These are phyloP conservation scores for Falco naumanni DNA, from an alignment of 2,797 vertebrate genomes.

Conservation along the genomic window DNA sequence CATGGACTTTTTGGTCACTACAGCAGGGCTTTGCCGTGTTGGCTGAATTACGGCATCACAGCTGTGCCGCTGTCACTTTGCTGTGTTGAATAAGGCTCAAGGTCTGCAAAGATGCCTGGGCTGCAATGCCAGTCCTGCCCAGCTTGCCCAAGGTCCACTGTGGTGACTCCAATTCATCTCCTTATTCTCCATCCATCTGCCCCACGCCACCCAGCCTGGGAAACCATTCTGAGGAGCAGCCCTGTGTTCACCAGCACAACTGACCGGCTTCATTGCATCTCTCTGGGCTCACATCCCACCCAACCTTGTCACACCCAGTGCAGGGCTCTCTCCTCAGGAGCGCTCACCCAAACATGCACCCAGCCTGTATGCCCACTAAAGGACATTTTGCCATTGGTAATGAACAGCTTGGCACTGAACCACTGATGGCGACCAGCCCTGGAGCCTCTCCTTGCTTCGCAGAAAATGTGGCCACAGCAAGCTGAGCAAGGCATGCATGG, in stretches of 20 bases:
- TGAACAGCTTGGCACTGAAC: background rate
- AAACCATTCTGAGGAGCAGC: background rate
- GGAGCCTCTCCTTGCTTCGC: background rate
- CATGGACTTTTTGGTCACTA: background rate
- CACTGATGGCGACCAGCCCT: too few species aligned
- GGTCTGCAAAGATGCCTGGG: background rate
- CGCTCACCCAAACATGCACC: background rate
- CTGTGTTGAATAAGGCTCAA: background rate
- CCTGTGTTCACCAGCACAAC: background rate
- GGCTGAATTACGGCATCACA: background rate
- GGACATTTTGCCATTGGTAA: background rate
- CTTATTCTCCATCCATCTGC: background rate
- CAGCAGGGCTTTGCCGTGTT: background rate
- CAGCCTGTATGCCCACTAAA: background rate
- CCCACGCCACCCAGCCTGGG: background rate
- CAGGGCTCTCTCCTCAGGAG: background rate
- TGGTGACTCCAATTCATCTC: background rate
- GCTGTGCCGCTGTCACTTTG: background rate
- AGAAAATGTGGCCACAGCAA: background rate
- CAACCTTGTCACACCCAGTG: background rate
- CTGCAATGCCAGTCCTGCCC: fast-evolving
- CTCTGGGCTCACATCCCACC: background rate
- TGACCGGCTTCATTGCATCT: background rate
- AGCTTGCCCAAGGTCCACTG: background rate
- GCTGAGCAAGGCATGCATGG: background rate